Evolutionary conservation across 2,113 vertebrate species (phyloP).

Genomic region (Corvus cornix): DNA sequence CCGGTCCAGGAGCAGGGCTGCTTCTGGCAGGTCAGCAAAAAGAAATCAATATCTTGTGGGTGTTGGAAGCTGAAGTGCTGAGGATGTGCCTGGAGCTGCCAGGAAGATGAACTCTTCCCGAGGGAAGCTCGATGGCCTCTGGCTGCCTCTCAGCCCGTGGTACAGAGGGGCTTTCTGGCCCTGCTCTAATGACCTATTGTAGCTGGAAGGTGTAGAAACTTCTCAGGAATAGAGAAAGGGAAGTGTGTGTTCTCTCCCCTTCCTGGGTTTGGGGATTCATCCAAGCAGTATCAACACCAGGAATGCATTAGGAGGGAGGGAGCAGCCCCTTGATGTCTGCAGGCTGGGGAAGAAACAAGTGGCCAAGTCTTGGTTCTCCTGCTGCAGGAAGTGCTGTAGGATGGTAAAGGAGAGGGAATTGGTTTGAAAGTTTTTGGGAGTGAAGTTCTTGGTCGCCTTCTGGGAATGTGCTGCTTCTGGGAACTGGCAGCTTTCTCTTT

Average conservation of each 20-base stretch:
- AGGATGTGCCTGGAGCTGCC: not conserved
- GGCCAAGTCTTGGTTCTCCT: not conserved
- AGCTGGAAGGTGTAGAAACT: not conserved
- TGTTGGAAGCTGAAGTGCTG: not conserved
- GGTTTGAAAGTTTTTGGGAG: not conserved
- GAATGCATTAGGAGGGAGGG: rapidly evolving
- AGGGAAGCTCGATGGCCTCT: rapidly evolving
- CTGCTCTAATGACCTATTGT: rapidly evolving
- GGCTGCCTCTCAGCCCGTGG: not conserved
- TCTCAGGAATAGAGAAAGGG: not conserved
- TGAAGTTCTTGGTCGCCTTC: not conserved
- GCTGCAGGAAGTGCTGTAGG: not conserved
- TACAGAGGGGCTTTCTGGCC: not conserved
- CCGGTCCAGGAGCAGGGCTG: not conserved
- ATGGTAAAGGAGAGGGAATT: not conserved
- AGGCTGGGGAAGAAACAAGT: not conserved
- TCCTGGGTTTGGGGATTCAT: rapidly evolving
- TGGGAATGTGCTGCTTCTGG: not conserved
- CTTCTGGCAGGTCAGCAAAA: not conserved
- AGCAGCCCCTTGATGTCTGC: not conserved
- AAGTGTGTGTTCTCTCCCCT: rapidly evolving
- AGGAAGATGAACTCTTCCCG: not conserved
- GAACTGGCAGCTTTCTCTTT: not conserved
- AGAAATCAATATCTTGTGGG: not conserved
- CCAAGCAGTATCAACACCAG: not conserved